Evolutionary conservation across 2,888 invertebrate species (phyloP).

Genomic region (Alloplasta piceator): DNA sequence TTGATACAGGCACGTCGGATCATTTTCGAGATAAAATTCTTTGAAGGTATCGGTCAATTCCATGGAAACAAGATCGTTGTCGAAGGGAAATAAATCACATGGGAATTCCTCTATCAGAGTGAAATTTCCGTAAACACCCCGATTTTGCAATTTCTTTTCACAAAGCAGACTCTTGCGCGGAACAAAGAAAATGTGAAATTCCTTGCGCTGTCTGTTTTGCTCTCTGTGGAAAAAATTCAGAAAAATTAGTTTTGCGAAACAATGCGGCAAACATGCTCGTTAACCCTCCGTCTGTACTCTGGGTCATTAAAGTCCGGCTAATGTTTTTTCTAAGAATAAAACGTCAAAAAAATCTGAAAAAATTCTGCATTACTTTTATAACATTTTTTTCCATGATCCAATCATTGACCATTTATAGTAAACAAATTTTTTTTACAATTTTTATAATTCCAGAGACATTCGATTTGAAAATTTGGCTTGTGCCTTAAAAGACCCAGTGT

Average conservation of each 20-base stretch:
- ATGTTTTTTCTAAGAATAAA: no score
- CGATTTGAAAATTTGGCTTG: no score
- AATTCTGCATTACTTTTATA: no score
- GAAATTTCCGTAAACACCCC: slow-evolving; percentile 91
- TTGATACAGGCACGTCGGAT: slow-evolving; percentile 94
- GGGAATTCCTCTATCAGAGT: slow-evolving; percentile 92
- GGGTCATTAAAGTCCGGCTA: no score
- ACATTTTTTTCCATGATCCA: no score
- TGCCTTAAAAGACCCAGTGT: no score
- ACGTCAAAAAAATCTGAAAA: no score
- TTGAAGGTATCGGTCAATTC: slow-evolving; percentile 92
- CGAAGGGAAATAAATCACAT: slow-evolving; percentile 95
- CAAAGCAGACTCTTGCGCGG: slow-evolving; percentile 94
- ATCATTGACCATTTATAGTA: no score
- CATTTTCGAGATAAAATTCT: slow-evolving; percentile 94
- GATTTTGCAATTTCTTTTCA: slow-evolving; percentile 92
- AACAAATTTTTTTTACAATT: no score
- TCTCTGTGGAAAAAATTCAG: slow-evolving; percentile 40
- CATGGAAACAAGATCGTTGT: slow-evolving; percentile 96
- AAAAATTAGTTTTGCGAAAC: slow-evolving; percentile 10
- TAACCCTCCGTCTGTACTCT: no score
- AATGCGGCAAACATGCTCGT: background rate
- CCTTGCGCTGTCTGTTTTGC: slow-evolving; percentile 84
- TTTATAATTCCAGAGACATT: no score
- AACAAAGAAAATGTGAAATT: slow-evolving; percentile 95